phyloP scores from a whole-genome alignment of 2,113 vertebrate genomes.

The Scomber scombrus region DNA sequence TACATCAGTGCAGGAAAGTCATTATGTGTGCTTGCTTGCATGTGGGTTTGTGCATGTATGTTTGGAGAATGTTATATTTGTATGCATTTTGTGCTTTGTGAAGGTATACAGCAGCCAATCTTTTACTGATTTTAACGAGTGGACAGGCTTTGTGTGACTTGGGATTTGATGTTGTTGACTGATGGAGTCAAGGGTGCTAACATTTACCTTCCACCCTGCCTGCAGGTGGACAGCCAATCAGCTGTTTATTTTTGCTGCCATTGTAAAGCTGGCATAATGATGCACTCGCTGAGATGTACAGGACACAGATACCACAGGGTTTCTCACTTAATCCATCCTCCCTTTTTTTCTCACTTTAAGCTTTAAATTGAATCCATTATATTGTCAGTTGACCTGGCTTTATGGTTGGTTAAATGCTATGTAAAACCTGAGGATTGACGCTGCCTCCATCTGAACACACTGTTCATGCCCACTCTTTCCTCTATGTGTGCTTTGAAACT shows the following conservation, averaged over 20 bases:
- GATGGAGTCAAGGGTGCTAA: slow-evolving; percentile 28
- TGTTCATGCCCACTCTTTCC: not conserved
- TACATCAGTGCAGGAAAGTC: not conserved
- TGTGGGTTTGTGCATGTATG: slow-evolving; percentile 10
- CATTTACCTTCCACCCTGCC: slow-evolving; percentile 34
- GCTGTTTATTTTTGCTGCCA: slow-evolving; percentile 28
- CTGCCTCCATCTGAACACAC: not conserved
- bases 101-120: not conserved
- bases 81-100: slow-evolving; percentile 7
- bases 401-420: not conserved
- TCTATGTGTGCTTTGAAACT: not conserved
- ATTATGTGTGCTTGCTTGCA: slow-evolving; percentile 3
- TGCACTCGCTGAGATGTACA: not conserved
- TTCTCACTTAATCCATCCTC: not conserved
- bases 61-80: not conserved
- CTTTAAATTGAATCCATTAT: slow-evolving; percentile 7
- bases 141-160: slow-evolving; percentile 27
- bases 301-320: not conserved
- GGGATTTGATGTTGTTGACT: slow-evolving; percentile 44
- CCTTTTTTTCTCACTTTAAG: slow-evolving; percentile 6
- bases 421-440: not conserved
- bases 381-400: not conserved
- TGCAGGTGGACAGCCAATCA: slow-evolving; percentile 24
- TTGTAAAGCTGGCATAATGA: slow-evolving; percentile 26
- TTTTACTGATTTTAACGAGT: slow-evolving; percentile 50